phyloP scores from a whole-genome alignment of 2,888 invertebrate genomes.

The Sinotaia quadrata region DNA sequence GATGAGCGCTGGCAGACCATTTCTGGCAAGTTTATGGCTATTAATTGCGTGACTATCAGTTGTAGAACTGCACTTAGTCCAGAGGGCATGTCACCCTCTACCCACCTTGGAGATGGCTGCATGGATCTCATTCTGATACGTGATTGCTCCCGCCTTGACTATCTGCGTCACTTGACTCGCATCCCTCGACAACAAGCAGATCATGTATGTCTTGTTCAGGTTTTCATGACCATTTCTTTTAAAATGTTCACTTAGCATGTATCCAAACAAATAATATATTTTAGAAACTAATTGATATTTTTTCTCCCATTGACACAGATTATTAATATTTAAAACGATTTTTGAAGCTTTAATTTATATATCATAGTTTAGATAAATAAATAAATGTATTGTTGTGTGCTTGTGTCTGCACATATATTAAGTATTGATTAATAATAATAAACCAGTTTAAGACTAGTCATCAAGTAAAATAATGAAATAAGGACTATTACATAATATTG shows the following conservation, averaged over 20 bases:
- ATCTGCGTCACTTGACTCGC: constrained; percentile 79
- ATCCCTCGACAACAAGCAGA: constrained; percentile 76
- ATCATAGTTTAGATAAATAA: background rate
- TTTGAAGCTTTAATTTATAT: background rate
- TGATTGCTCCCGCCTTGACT: constrained; percentile 82
- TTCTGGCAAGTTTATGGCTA: constrained; percentile 79
- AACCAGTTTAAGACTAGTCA: too few relatives aligned
- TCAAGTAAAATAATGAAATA: too few relatives aligned
- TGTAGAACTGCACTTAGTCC: constrained; percentile 84
- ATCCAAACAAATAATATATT: too few relatives aligned
- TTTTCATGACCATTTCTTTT: background rate
- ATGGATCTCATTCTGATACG: constrained; percentile 83
- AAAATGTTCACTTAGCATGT: background rate
- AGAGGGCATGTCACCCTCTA: constrained; percentile 83
- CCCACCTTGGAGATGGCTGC: constrained; percentile 86
- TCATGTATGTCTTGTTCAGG: constrained; percentile 75
- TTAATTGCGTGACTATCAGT: constrained; percentile 84
- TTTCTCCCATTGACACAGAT: too few relatives aligned
- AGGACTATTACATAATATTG: too few relatives aligned
- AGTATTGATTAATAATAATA: too few relatives aligned
- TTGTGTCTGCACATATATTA: too few relatives aligned
- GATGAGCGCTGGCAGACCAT: constrained; percentile 75
- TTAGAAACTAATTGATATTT: too few relatives aligned
- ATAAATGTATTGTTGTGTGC: background rate
- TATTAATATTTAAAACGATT: background rate